Percentiles rank a stretch among this genome's conserved stretches.
These are phyloP conservation scores for Mantis religiosa DNA, from an alignment of 2,888 invertebrate species.

Conservation along the genomic window DNA sequence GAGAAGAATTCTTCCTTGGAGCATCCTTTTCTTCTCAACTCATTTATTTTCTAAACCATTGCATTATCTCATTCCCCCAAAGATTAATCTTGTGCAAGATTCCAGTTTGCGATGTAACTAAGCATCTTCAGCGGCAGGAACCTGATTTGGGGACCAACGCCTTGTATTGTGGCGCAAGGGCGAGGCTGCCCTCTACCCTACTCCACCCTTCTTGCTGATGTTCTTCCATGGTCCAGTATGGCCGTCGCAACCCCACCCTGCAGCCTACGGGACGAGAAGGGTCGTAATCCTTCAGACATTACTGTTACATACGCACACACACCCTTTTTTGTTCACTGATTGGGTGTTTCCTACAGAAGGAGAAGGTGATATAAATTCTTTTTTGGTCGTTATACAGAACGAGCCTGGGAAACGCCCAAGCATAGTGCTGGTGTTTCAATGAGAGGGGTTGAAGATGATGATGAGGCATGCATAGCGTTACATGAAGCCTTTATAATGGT, in stretches of 20 bases:
- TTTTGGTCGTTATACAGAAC: not conserved
- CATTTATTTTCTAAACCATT: not conserved
- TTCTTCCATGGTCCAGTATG: constrained; percentile 2
- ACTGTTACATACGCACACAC: not conserved
- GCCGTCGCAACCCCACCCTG: not conserved
- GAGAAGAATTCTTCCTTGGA: not conserved
- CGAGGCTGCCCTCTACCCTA: not conserved
- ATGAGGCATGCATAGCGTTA: not conserved
- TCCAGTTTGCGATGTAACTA: not conserved
- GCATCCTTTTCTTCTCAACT: not conserved
- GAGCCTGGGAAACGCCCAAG: constrained; percentile 1
- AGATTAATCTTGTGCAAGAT: not conserved
- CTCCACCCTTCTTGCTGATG: not conserved
- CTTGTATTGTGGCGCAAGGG: not conserved
- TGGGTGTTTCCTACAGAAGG: constrained; percentile 2
- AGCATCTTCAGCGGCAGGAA: not conserved
- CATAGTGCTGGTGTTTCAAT: not conserved
- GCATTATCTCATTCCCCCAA: not conserved
- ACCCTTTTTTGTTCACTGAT: not conserved
- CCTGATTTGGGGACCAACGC: constrained; percentile 9
- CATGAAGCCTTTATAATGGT: not conserved
- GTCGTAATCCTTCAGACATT: constrained; percentile 10
- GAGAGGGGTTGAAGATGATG: not conserved
- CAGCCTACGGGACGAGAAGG: not conserved
- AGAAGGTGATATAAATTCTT: not conserved